phyloP scores from a whole-genome alignment of 2,888 invertebrate species.

The Platycheirus rosarum region DNA sequence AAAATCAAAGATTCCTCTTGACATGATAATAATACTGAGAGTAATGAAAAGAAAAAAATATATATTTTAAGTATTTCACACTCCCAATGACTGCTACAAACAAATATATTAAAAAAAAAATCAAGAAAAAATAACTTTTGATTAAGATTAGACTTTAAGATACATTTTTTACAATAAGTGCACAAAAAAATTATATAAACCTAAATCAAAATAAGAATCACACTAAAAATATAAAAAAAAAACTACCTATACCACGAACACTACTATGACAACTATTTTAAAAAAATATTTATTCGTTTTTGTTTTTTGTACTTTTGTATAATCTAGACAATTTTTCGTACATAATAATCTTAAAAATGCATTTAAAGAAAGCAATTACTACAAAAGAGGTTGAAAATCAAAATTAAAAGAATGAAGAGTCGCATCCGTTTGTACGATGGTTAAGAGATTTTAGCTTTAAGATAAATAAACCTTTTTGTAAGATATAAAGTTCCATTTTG shows the following conservation, averaged over 20 bases:
- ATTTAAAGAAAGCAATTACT: constrained; percentile 11
- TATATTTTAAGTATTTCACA: constrained; percentile 34
- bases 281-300: constrained; percentile 65
- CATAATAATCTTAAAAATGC: constrained; percentile 40
- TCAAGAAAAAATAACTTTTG: constrained; percentile 12
- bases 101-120: constrained; percentile 7
- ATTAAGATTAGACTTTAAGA: constrained; percentile 43
- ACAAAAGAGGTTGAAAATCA: constrained; percentile 44
- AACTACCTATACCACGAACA: constrained; percentile 14
- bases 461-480: constrained; percentile 50
- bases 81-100: constrained; percentile 56
- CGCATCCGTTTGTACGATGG: constrained; percentile 27
- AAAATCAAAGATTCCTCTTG: constrained; percentile 69
- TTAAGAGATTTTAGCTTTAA: constrained; percentile 50
- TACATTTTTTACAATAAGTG: constrained; percentile 36
- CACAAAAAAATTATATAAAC: constrained; percentile 35
- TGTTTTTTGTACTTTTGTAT: constrained; percentile 62
- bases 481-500: constrained; percentile 67
- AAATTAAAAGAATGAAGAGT: constrained; percentile 30
- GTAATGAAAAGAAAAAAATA: constrained; percentile 26
- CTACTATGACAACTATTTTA: constrained; percentile 59
- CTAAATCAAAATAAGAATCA: constrained; percentile 18
- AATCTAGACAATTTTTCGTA: constrained; percentile 60
- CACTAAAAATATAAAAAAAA: constrained; percentile 11
- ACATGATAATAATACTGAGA: constrained; percentile 66